phyloP scores from a whole-genome alignment of 2,888 invertebrate genomes.

The Hedya salicella region DNA sequence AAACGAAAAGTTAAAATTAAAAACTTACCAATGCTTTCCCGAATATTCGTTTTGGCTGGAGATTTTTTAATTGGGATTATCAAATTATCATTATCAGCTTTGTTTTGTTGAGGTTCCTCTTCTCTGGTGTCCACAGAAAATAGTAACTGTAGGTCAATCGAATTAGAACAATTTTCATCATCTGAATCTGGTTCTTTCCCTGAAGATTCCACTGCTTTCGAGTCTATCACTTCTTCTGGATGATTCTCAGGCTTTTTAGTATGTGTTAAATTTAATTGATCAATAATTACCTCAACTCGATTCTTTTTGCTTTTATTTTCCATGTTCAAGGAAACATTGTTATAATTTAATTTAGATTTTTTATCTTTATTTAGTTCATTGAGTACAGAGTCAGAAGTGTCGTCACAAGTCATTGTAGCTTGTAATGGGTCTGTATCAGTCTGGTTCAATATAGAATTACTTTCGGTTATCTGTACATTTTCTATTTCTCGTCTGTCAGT shows the following conservation, averaged over 20 bases:
- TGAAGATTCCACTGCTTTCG: slow-evolving; percentile 44
- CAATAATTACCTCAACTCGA: slow-evolving; percentile 60
- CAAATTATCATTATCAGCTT: slow-evolving; percentile 47
- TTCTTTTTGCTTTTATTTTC: slow-evolving; percentile 62
- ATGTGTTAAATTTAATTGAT: slow-evolving; percentile 72
- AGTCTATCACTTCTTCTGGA: slow-evolving; percentile 42
- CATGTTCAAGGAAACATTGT: slow-evolving; percentile 66
- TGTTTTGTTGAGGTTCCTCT: slow-evolving; percentile 46
- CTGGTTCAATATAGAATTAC: slow-evolving; percentile 57
- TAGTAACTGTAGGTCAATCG: slow-evolving; percentile 69
- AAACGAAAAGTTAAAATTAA: neutral
- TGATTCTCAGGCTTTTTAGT: slow-evolving; percentile 55
- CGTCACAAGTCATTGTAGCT: slow-evolving; percentile 51
- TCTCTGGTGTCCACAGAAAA: slow-evolving; percentile 73
- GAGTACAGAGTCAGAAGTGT: slow-evolving; percentile 68
- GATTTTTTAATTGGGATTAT: slow-evolving; percentile 68
- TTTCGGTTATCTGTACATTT: slow-evolving; percentile 60
- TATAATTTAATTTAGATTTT: slow-evolving; percentile 53
- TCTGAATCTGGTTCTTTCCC: slow-evolving; percentile 38
- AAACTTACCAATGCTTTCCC: slow-evolving; percentile 55
- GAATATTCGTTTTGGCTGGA: slow-evolving; percentile 65
- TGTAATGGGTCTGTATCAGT: slow-evolving; percentile 70
- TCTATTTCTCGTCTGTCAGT: slow-evolving; percentile 59
- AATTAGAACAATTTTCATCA: slow-evolving; percentile 63
- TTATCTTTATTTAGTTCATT: slow-evolving; percentile 61